Conservation (phyloP, 2,113 vertebrate species). For the Pterocles burchelli region DNA sequence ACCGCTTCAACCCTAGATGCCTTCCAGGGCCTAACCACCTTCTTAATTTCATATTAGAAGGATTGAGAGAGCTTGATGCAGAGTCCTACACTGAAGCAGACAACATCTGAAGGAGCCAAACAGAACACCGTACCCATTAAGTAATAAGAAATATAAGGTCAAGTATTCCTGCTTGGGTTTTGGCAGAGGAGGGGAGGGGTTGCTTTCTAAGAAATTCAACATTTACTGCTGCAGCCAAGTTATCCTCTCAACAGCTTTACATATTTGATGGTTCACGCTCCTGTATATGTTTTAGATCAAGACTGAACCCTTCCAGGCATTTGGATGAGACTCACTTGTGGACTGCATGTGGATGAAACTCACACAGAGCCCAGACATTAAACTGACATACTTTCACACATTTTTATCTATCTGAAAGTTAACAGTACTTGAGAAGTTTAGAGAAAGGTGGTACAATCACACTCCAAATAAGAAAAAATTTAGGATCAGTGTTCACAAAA, state of each 20-base stretch:
- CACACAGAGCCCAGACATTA: neutral
- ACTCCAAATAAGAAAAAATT: neutral
- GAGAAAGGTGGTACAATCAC: neutral
- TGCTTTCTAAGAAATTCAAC: constrained; percentile 44
- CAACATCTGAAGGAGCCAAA: neutral
- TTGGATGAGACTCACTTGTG: neutral
- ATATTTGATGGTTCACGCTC: neutral
- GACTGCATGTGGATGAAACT: neutral
- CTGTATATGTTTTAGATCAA: neutral
- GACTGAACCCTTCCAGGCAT: neutral
- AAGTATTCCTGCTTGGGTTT: neutral
- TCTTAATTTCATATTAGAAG: neutral
- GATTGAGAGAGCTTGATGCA: neutral
- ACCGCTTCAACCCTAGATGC: neutral
- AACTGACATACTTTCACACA: neutral
- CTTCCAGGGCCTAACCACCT: neutral
- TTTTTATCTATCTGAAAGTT: neutral
- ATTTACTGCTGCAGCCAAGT: neutral
- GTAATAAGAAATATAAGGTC: neutral
- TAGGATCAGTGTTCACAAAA: neutral
- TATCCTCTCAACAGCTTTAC: neutral
- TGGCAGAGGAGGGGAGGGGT: neutral
- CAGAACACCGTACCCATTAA: neutral
- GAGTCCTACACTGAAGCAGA: neutral
- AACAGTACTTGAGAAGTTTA: neutral